These are phyloP conservation scores for Montipora sp. DNA, from an alignment of 64 coral and sea anemone genomes.

Conservation along the genomic window DNA sequence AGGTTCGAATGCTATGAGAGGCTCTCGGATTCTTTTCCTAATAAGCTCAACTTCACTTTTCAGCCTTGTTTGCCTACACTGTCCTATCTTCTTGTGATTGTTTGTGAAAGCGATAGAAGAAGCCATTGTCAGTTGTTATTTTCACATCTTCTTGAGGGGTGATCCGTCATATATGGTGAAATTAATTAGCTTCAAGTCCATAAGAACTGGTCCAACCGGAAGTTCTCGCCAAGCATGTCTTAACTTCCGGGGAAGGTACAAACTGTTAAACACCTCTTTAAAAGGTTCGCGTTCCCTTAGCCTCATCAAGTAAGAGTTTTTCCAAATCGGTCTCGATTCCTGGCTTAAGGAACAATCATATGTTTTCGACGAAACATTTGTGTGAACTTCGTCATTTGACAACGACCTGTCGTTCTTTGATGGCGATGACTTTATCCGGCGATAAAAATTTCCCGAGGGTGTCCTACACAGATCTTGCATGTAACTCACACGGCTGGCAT, in stretches of 20 bases:
- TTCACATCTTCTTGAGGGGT: neutral
- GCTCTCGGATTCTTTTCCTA: no score
- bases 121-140: no score
- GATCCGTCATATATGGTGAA: conserved; percentile 73
- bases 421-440: conserved; percentile 22
- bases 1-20: no score
- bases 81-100: no score
- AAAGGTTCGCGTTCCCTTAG: conserved; percentile 21
- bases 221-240: conserved; percentile 62
- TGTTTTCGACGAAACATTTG: neutral
- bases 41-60: no score
- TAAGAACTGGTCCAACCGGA: conserved; percentile 74
- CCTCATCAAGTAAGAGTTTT: conserved; percentile 20
- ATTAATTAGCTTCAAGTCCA: conserved; percentile 92
- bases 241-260: conserved; percentile 45
- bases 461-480: conserved; percentile 56
- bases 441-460: conserved; percentile 17
- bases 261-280: conserved; percentile 8
- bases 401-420: neutral
- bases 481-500: conserved; percentile 72
- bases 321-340: conserved; percentile 30
- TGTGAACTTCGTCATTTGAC: neutral
- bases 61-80: no score
- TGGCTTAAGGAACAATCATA: neutral
- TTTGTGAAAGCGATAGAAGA: no score